A percentile compares a stretch with the other conserved stretches of the same genome.
Conservation (phyloP, 2,888 invertebrate genomes). For the Alloscopus bannaensis region DNA sequence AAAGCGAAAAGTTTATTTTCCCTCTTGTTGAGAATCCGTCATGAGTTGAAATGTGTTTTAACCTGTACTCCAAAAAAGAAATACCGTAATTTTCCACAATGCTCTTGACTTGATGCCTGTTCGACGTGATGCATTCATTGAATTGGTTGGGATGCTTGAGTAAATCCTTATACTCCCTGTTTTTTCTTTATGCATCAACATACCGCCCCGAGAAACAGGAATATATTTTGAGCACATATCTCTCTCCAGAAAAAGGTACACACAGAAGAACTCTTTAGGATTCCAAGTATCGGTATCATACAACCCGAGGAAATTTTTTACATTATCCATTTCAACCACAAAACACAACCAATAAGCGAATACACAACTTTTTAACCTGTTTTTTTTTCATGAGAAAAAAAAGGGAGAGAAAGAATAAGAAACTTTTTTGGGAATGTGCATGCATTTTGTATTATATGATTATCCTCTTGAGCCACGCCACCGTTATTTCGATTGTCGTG, state of each 20-base stretch:
- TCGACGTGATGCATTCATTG: conserved; percentile 61
- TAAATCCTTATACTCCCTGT: conserved; percentile 41
- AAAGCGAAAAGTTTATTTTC: not conserved
- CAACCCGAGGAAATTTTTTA: conserved; percentile 3
- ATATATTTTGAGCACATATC: not conserved
- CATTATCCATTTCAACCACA: no score
- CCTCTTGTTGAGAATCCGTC: not conserved
- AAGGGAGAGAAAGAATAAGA: not conserved
- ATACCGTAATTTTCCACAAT: not conserved
- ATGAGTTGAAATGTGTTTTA: not conserved
- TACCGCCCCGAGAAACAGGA: conserved; percentile 2
- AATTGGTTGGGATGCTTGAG: conserved; percentile 56
- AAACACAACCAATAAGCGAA: not conserved
- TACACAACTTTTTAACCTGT: conserved; percentile 8
- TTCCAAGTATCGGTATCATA: conserved; percentile 35
- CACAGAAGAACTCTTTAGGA: not conserved
- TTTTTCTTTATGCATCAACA: conserved; percentile 7
- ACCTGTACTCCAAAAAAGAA: not conserved
- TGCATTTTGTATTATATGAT: conserved; percentile 10
- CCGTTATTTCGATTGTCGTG: not conserved
- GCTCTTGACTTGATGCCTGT: conserved; percentile 53
- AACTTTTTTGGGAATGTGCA: not conserved
- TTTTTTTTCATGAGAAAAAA: not conserved
- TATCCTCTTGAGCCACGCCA: not conserved
- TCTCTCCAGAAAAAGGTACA: not conserved